Evolutionary conservation across 2,888 invertebrate genomes (phyloP).

Genomic region (Andrena dorsata): DNA sequence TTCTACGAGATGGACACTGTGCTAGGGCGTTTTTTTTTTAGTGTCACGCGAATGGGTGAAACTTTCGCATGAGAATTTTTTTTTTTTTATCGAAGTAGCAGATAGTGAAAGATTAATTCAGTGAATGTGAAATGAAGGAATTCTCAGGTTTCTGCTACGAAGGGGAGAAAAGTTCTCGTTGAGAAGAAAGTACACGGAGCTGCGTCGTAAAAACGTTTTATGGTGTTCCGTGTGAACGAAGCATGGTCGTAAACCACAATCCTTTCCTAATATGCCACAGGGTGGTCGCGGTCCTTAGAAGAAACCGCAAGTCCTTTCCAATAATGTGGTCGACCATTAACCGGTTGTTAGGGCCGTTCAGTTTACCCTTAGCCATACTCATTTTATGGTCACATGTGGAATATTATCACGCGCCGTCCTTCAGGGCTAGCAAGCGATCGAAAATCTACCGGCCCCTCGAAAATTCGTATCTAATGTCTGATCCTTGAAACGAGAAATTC

Average conservation of each 20-base stretch:
- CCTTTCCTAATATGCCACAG: constrained; percentile 56
- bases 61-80: too few species aligned
- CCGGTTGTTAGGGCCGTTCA: constrained; percentile 55
- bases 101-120: neutral
- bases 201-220: constrained; percentile 52
- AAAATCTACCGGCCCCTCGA: neutral
- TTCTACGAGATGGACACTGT: constrained; percentile 29
- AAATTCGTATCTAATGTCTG: too few species aligned
- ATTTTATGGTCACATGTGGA: constrained; percentile 5
- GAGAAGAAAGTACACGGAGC: constrained; percentile 1
- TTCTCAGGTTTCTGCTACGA: neutral
- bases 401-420: constrained; percentile 25
- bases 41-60: too few species aligned
- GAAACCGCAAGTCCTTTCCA: constrained; percentile 72
- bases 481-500: too few species aligned
- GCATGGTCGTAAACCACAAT: constrained; percentile 66
- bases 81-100: too few species aligned
- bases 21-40: too few species aligned
- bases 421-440: neutral
- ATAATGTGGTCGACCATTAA: constrained; percentile 68
- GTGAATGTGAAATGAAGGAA: neutral
- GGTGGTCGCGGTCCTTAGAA: constrained; percentile 62
- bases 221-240: constrained; percentile 56
- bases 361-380: constrained; percentile 27
- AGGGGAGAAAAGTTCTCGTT: neutral